Evolutionary conservation across 2,888 invertebrate genomes (phyloP).

Genomic region (Latrodectus elegans): DNA sequence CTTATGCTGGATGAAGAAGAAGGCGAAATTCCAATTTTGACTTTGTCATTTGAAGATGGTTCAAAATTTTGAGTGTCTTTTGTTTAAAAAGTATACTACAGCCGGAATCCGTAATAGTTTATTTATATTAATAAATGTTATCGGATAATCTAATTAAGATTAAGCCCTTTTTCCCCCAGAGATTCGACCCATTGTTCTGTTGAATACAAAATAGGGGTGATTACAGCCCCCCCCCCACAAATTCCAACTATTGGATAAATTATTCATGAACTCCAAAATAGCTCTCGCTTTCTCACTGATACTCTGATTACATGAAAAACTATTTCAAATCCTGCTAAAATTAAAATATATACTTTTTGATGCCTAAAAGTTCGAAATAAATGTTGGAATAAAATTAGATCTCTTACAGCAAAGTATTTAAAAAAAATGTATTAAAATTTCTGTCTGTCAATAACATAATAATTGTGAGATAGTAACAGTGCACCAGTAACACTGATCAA

Average conservation of each 20-base stretch:
- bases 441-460: constrained; percentile 87
- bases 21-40: too few species aligned
- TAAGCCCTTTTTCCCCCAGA: too few species aligned
- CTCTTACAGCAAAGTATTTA: constrained; percentile 85
- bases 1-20: too few species aligned
- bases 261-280: constrained; percentile 83
- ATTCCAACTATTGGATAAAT: constrained; percentile 89
- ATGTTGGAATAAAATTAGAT: constrained; percentile 87
- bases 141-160: too few species aligned
- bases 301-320: constrained; percentile 85
- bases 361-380: constrained; percentile 92
- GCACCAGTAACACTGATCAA: too few species aligned
- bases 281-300: constrained; percentile 81
- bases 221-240: constrained; percentile 79
- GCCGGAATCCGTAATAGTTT: too few species aligned
- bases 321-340: constrained; percentile 88
- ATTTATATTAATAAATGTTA: too few species aligned
- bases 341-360: constrained; percentile 90
- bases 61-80: too few species aligned
- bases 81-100: too few species aligned
- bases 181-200: too few species aligned
- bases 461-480: constrained; percentile 79
- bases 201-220: too few species aligned
- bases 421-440: constrained; percentile 87
- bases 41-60: too few species aligned